These are phyloP conservation scores for Hydrochoerus hydrochaeris DNA, from an alignment of 2,113 vertebrate species.

Conservation along the genomic window DNA sequence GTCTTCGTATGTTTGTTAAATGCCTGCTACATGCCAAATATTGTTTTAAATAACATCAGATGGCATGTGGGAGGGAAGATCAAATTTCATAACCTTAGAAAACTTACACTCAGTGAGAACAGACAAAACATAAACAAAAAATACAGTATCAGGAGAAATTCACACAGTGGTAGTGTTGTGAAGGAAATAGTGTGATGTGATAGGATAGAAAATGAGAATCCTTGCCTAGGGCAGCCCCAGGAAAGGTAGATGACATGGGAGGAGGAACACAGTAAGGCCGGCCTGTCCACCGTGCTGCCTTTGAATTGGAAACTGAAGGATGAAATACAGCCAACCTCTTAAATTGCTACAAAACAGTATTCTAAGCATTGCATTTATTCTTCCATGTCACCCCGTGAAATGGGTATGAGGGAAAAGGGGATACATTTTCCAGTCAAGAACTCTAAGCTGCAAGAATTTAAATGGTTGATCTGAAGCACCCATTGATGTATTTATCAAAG, in stretches of 20 bases:
- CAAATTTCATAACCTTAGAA: neutral
- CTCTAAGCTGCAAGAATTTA: neutral
- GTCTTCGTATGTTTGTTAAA: neutral
- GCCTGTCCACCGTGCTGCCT: fast-evolving
- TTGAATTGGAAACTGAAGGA: neutral
- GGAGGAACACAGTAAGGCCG: fast-evolving
- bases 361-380: neutral
- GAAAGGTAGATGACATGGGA: fast-evolving
- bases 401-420: neutral
- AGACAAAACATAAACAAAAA: neutral
- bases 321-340: neutral
- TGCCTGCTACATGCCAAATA: neutral
- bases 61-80: neutral
- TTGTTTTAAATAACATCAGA: neutral
- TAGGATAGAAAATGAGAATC: neutral
- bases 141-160: neutral
- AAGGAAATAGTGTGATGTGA: neutral
- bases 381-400: neutral
- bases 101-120: neutral
- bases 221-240: fast-evolving
- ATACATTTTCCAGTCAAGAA: neutral
- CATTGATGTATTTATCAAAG: neutral
- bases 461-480: neutral
- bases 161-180: neutral
- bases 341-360: fast-evolving